Base-by-base conservation (phyloP, 2,888 invertebrate species). In the Euproctis similis region DNA sequence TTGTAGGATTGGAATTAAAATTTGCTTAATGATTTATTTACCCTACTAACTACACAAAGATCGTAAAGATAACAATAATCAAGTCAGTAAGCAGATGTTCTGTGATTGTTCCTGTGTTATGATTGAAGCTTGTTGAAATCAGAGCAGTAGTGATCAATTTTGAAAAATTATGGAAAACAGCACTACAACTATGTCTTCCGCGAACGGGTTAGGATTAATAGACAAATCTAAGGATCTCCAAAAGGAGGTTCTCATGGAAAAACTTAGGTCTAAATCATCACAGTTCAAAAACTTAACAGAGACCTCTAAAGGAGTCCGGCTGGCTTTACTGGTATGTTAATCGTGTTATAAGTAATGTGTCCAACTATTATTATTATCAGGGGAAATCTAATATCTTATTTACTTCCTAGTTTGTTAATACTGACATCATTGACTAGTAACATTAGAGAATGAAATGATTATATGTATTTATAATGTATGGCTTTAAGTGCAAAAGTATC, bases 181-280 rank as follows among this genome's bases (percentile, higher is more conserved):
- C 51, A 38, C 63, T 42, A 42, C 64, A 46, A 42, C 57, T 33
- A 76, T 82, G 80, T 60, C 64, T 38, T 53, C 69, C 23, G 41
- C 61, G 27, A 74, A 60, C 42, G 73, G 67, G 24, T 51, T 77
- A 27, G 73, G 67, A 24, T 51, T 77, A 27, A 48, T 77, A 28
- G 80, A 84, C 43, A 84, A 84, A 57, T 81, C 81, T 16, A 80
- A 80, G 40, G 84, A 84, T 45, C 74, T 85, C 28, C 93, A 94
- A 68, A 89, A 93, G 81, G 94, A 95, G 72, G 88, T 94, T 36
- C 85, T 96, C 38, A 96, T 97, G 96, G 96, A 97, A 67, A 94
- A 94, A 63, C 81, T 97, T 28, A 89, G 96, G 33, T 92, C 93
- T 22, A 95, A 95, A 81, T 88, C 92, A 39, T 87, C 90, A 28